Base-by-base conservation (phyloP, 2,797 vertebrate genomes). In the Pseudomugil gertrudae region DNA sequence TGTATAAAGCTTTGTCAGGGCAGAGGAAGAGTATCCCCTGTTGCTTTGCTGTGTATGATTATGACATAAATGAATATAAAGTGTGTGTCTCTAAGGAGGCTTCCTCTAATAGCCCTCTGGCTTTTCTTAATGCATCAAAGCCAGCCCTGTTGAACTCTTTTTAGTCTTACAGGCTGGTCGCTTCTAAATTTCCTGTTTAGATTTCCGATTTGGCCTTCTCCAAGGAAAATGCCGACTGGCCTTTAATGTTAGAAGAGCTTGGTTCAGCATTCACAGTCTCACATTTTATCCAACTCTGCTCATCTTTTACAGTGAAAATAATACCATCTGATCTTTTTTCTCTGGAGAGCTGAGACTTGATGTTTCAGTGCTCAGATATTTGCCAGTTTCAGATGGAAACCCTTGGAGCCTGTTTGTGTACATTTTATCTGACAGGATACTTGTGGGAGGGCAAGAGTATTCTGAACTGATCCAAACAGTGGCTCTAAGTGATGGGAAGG, bases 21-120 rank as follows among this genome's bases (percentile, higher is more conserved):
- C 19, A 74, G 84, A 83, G 76, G 27, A 19, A 64, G 66, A 74
- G 74, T 60, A 62, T 43, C 57, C 69, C 64, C 71, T 27, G n/a
- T 54, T 87, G 83, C 85, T 87, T 87, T 79, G 69, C 72, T 85
- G 66, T 88, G 81, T 90, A 87, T 78, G 74, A 79, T 82, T 83
- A 83, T 87, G 87, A 89, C 88, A 88, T 76, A 91, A 91, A 92
- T 92, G 87, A 81, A 92, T 83, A 90, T 86, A 89, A 90, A 89
- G 74, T 72, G 51, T 72, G 45, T 26, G 57, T 87, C 84, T 89
- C 87, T 54, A 35, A 83, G 86, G 84, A 85, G 81, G 70, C 64
- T 80, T 80, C 55, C 63, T 77, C 57, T 89, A 86, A 87, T 79
- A 69, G 82, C 76, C 74, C 50, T 69, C 59, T 26, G 65, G 64